phyloP scores from a whole-genome alignment of 2,797 vertebrate species.

The Tokudaia muenninki region DNA sequence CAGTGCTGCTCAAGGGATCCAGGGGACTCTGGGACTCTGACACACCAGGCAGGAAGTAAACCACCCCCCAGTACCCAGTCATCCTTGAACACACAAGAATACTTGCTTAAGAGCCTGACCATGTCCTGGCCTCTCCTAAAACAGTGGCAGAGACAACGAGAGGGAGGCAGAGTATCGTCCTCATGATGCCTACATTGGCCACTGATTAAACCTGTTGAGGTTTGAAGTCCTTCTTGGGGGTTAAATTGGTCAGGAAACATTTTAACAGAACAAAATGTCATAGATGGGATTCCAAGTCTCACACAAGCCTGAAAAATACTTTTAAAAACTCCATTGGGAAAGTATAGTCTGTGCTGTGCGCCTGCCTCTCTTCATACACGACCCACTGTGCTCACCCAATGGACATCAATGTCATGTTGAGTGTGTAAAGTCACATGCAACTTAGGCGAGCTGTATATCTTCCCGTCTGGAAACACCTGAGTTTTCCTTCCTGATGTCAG shows the following conservation, averaged over 20 bases:
- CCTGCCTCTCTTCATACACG: neutral
- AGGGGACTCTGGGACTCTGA: neutral
- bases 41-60: too few relatives aligned
- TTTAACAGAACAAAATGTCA: neutral
- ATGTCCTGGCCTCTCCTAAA: neutral
- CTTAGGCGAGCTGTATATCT: constrained; percentile 35
- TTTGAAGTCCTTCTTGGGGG: neutral
- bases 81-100: constrained; percentile 36
- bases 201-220: neutral
- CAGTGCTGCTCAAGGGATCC: too few relatives aligned
- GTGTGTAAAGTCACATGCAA: neutral
- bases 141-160: neutral
- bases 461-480: constrained; percentile 61
- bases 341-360: neutral
- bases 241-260: neutral
- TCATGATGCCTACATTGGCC: neutral
- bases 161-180: neutral
- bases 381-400: neutral
- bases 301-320: neutral
- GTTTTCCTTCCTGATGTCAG: constrained; percentile 47
- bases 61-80: accelerated
- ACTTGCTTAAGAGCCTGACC: neutral
- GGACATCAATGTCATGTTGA: neutral
- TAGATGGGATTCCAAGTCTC: neutral
- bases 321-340: neutral